Base-by-base conservation (phyloP, 1,140 invertebrate genomes). In the Gyrodactylus bullatarudis region DNA sequence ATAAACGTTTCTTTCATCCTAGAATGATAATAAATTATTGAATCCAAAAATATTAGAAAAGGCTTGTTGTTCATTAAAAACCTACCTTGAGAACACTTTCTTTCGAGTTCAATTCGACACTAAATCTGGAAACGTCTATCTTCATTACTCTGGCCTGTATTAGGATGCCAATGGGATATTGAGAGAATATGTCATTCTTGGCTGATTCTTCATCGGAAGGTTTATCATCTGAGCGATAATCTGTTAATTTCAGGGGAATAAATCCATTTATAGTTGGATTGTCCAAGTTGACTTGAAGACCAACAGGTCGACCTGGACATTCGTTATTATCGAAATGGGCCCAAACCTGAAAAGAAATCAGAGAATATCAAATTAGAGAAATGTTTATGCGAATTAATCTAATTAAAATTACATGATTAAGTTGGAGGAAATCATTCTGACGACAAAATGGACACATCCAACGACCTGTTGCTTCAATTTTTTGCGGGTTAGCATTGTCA, bases 401-500 rank as follows among this genome's bases (percentile, higher is more conserved):
- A 24, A 73, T 22, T 21, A 24, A 26, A 75, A 76, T 77, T 76
- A 84, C 89, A 81, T 97, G 91, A 34, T 88, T 89, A 0, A 96
- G 82, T 78, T 96, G 91, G 0, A 88, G 87, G 77, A 96, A 94
- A 79, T 93, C 88, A 79, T 90, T 91, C 78, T 91, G 92, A 75
- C 88, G 81, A 83, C 94, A 99, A 79, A 95, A 95, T 0, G 91
- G 91, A 83, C 94, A 98, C 78, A 91, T 88, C 91, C 91, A 98
- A 1, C 92, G 82, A 1, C 89, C 88, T 26, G 88, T 91, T 77
- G 93, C 89, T 74, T 92, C 89, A 77, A 92, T 89, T 75, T 89
- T 84, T 21, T 92, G 87, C 0, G 92, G 92, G 83, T 94, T 92
- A 0, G 91, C 91, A 77, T 91, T 86, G 79, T 97, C 91, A 21